Percentiles rank a stretch among this genome's conserved stretches.
Evolutionary conservation across 2,113 vertebrate species (phyloP).

Genomic region (Hassar affinis): DNA sequence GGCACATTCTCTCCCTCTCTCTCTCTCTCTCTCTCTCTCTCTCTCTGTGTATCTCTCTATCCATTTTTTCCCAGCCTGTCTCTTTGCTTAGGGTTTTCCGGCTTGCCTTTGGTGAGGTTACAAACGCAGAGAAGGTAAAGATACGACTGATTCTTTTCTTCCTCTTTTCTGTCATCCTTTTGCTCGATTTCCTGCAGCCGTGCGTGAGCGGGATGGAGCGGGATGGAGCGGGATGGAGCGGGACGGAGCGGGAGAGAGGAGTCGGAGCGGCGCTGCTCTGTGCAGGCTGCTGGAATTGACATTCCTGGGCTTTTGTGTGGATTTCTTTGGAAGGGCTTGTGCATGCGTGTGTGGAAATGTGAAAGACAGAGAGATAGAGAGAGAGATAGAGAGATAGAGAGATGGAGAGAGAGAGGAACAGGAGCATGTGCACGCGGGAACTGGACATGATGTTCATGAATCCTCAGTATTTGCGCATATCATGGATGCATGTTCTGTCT

Average conservation of each 20-base stretch:
- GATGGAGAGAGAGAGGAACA: not conserved
- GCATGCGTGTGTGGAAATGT: slow-evolving; percentile 15
- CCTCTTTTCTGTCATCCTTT: slow-evolving; percentile 28
- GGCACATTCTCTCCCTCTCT: slow-evolving; percentile 34
- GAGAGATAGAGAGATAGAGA: not conserved
- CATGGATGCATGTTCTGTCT: slow-evolving; percentile 42
- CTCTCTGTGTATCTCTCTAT: not conserved
- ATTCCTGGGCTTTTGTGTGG: slow-evolving; percentile 4
- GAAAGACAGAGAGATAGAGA: not conserved
- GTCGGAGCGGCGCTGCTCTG: slow-evolving; percentile 33
- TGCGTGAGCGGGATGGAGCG: not conserved
- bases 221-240: not conserved
- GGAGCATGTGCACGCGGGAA: slow-evolving; percentile 42
- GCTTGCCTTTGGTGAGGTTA: slow-evolving; percentile 56
- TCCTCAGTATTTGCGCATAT: not conserved
- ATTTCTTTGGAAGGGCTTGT: slow-evolving; percentile 14
- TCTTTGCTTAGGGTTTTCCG: slow-evolving; percentile 37
- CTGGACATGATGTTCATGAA: not conserved
- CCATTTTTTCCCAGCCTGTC: slow-evolving; percentile 51
- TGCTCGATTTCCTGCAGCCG: not conserved
- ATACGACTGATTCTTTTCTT: slow-evolving; percentile 40
- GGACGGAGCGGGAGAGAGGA: too few relatives aligned
- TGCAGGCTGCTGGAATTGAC: slow-evolving; percentile 15
- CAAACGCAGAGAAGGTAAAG: slow-evolving; percentile 68
- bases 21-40: slow-evolving; percentile 25